Evolutionary conservation across 2,888 invertebrate species (phyloP).

Genomic region (Strigamia crassipes): DNA sequence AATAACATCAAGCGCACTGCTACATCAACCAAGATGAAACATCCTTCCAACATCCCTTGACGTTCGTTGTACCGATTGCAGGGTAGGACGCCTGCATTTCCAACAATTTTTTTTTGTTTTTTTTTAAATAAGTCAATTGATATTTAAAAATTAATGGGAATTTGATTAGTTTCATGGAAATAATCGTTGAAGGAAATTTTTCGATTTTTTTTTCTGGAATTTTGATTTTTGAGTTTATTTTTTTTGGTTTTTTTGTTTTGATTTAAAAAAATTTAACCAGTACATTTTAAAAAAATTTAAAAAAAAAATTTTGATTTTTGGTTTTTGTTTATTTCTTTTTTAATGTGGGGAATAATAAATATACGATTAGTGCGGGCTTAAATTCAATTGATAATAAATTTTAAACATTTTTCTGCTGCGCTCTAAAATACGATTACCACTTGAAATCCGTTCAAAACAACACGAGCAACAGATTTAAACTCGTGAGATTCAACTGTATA

Average conservation of each 20-base stretch:
- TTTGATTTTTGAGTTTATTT: neutral
- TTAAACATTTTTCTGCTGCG: neutral
- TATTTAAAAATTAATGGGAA: neutral
- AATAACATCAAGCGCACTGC: neutral
- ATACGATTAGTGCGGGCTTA: too few species aligned
- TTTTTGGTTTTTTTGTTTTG: neutral
- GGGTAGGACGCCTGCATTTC: conserved; percentile 28
- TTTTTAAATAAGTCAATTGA: neutral
- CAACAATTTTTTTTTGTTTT: neutral
- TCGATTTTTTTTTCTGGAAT: neutral
- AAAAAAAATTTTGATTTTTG: too few species aligned
- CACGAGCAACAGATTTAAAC: neutral
- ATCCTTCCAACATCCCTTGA: conserved; percentile 34
- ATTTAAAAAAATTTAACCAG: neutral
- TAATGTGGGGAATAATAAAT: too few species aligned
- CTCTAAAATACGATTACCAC: neutral
- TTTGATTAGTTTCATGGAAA: too few species aligned
- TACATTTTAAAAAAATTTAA: too few species aligned
- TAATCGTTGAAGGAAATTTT: neutral
- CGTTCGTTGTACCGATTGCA: conserved; percentile 26
- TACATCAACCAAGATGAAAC: neutral
- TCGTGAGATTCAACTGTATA: neutral
- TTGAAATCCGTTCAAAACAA: neutral
- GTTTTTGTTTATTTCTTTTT: neutral
- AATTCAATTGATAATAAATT: too few species aligned